Percentiles rank a stretch among this genome's conserved stretches.
phyloP scores from a whole-genome alignment of 2,113 vertebrate species.

The Esox niger region DNA sequence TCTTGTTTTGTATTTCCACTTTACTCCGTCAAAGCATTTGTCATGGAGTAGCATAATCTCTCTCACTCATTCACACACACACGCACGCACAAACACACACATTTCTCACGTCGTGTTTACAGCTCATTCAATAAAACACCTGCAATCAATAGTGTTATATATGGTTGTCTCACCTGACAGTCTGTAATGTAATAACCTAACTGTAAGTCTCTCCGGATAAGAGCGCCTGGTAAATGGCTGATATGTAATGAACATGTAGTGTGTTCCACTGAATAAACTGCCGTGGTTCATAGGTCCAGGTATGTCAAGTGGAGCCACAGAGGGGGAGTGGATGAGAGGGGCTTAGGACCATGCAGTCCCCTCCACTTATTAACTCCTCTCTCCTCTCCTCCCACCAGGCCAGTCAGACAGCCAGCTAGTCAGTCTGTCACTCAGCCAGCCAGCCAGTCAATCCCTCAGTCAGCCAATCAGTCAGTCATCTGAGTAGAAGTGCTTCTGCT shows the following conservation, averaged over 20 bases:
- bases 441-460: too few species aligned
- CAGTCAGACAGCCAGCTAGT: slow-evolving; percentile 50
- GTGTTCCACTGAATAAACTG: slow-evolving; percentile 70
- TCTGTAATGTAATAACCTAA: too few species aligned
- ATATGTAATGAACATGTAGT: too few species aligned
- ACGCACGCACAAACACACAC: too few species aligned
- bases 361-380: slow-evolving; percentile 22
- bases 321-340: slow-evolving; percentile 58
- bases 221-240: too few species aligned
- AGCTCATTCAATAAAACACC: neutral
- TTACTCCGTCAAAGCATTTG: slow-evolving; percentile 19
- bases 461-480: slow-evolving; percentile 47
- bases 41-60: neutral
- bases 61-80: neutral
- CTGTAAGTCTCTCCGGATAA: too few species aligned
- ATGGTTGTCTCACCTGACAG: too few species aligned
- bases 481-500: slow-evolving; percentile 63
- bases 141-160: too few species aligned
- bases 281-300: slow-evolving; percentile 64
- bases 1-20: neutral
- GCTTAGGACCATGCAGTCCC: slow-evolving; percentile 60
- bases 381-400: slow-evolving; percentile 41
- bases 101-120: too few species aligned
- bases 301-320: slow-evolving; percentile 68
- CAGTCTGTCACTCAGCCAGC: too few species aligned